These are phyloP conservation scores for Doryteuthis pealeii DNA, from an alignment of 1,140 invertebrate species.

Conservation along the genomic window DNA sequence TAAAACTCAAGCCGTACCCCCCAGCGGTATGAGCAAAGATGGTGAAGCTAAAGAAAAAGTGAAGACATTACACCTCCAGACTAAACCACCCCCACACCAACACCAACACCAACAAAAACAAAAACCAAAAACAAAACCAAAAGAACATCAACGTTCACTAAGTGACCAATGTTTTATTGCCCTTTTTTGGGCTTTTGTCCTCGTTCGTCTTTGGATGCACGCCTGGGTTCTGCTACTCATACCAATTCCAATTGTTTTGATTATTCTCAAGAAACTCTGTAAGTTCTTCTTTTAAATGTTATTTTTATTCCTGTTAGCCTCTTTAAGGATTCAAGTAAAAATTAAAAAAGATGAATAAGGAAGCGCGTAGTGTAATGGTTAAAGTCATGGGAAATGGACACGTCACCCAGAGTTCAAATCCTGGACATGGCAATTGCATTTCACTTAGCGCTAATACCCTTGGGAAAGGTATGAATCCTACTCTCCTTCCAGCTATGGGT, in stretches of 20 bases:
- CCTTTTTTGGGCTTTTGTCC: constrained; percentile 69
- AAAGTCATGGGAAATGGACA: too few relatives aligned
- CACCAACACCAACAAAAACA: neutral
- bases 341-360: neutral
- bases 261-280: constrained; percentile 67
- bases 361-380: too few relatives aligned
- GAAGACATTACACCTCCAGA: neutral
- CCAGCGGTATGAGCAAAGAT: neutral
- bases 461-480: too few relatives aligned
- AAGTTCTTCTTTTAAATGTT: constrained; percentile 41
- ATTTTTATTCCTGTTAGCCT: constrained; percentile 13
- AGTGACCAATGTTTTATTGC: constrained; percentile 70
- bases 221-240: constrained; percentile 72
- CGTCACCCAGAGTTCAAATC: too few relatives aligned
- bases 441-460: too few relatives aligned
- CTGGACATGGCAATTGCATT: too few relatives aligned
- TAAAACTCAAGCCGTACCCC: neutral
- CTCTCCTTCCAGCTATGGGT: too few relatives aligned
- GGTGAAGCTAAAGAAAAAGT: neutral
- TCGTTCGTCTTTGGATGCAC: constrained; percentile 74
- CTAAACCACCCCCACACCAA: neutral
- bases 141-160: constrained; percentile 28
- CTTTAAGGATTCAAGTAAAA: constrained; percentile 6
- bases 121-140: neutral
- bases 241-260: constrained; percentile 69